Evolutionary conservation across 2,113 vertebrate genomes (phyloP).

Genomic region (Phyllostomus hastatus): DNA sequence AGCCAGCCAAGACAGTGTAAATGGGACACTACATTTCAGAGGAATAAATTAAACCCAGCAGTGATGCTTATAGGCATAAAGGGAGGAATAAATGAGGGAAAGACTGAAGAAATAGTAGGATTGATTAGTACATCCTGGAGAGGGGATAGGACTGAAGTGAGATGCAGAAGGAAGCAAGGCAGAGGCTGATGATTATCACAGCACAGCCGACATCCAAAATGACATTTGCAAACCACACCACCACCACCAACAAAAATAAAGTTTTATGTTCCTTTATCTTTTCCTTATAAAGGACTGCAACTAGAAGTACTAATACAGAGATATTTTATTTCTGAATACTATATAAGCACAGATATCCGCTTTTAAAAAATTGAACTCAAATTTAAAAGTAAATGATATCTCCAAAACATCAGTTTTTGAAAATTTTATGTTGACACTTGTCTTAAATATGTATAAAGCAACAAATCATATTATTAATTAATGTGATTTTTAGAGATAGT

Average conservation of each 20-base stretch:
- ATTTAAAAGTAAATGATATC: neutral
- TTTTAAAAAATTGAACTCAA: neutral
- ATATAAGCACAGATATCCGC: rapidly evolving
- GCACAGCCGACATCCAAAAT: neutral
- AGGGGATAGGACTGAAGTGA: rapidly evolving
- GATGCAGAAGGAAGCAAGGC: neutral
- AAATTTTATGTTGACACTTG: neutral
- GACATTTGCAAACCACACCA: neutral
- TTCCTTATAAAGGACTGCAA: neutral
- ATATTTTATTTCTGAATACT: neutral
- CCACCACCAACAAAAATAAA: neutral
- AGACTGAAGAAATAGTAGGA: neutral
- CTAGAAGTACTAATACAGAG: neutral
- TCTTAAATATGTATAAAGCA: neutral
- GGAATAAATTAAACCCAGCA: neutral
- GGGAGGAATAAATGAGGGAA: neutral
- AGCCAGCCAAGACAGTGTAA: rapidly evolving
- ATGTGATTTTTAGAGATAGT: neutral
- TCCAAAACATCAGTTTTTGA: neutral
- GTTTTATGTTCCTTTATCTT: neutral
- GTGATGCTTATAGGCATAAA: neutral
- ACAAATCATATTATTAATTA: neutral
- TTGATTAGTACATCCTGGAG: neutral
- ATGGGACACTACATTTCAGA: neutral
- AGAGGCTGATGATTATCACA: neutral